Evolutionary conservation across 2,113 vertebrate species (phyloP).

Genomic region (Corapipo altera): DNA sequence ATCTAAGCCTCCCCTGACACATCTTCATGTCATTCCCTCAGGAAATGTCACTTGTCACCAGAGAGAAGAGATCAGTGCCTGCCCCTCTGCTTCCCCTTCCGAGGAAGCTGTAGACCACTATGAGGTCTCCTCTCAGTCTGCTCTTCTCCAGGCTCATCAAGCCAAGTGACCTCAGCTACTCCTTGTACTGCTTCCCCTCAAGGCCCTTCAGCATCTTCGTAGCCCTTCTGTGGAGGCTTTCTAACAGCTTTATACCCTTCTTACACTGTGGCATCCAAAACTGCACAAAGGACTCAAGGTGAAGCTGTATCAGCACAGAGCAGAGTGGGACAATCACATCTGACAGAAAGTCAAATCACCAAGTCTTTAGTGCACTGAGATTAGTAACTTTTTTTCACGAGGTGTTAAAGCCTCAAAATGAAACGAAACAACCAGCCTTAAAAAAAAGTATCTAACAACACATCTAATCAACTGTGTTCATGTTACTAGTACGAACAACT

Average conservation of each 20-base stretch:
- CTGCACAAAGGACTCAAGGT: too few relatives aligned
- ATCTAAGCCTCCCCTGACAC: not conserved
- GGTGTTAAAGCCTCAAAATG: not conserved
- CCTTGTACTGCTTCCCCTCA: not conserved
- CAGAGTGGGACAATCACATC: fast-evolving
- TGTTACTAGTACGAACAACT: not conserved
- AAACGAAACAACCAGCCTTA: not conserved
- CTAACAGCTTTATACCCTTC: not conserved
- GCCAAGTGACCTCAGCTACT: not conserved
- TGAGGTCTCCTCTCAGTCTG: not conserved
- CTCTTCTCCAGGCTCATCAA: not conserved
- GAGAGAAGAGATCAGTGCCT: not conserved
- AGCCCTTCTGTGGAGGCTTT: not conserved
- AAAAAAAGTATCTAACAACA: not conserved
- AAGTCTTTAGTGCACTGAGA: not conserved
- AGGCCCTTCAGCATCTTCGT: not conserved
- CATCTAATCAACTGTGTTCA: not conserved
- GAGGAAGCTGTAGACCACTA: not conserved
- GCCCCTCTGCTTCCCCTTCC: not conserved
- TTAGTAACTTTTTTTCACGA: not conserved
- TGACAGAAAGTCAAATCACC: not conserved
- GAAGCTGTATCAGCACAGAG: not conserved
- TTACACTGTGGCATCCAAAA: not conserved
- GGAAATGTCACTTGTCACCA: not conserved
- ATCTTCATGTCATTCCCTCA: fast-evolving